These are phyloP conservation scores for Parauchenoglanis punctatus DNA, from an alignment of 2,797 vertebrate genomes.

Conservation along the genomic window DNA sequence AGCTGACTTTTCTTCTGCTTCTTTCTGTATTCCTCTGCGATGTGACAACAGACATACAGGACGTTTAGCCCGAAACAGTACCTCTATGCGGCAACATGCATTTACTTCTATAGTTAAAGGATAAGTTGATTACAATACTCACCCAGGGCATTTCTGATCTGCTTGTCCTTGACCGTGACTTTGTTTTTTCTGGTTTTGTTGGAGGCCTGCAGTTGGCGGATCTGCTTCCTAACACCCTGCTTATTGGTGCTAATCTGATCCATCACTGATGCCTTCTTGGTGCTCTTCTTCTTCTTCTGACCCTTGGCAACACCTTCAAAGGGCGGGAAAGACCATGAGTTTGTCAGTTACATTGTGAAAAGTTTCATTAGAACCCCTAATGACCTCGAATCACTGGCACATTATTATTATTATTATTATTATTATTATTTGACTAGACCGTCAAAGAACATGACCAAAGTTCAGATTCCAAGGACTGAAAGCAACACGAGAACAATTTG, in stretches of 20 bases:
- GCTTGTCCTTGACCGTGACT: slow-evolving; percentile 76
- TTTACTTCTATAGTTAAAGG: background rate
- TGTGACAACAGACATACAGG: background rate
- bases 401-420: background rate
- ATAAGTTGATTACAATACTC: background rate
- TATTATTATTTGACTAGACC: background rate
- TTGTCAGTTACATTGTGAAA: background rate
- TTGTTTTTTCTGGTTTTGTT: slow-evolving; percentile 66
- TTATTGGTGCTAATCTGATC: slow-evolving; percentile 68
- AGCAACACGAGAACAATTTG: background rate
- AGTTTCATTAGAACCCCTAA: background rate
- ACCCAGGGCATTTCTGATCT: slow-evolving; percentile 74
- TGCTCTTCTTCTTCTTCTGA: slow-evolving; percentile 52
- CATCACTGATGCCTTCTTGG: slow-evolving; percentile 54
- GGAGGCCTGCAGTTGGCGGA: slow-evolving; percentile 67
- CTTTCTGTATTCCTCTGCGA: slow-evolving; percentile 75
- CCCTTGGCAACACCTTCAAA: slow-evolving; percentile 56
- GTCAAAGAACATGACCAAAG: background rate
- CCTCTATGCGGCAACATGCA: background rate
- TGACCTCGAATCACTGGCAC: no score
- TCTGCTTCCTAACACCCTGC: slow-evolving; percentile 70
- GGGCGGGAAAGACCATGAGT: background rate
- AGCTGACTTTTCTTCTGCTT: slow-evolving; percentile 70
- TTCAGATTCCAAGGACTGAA: background rate
- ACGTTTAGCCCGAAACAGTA: background rate